Evolutionary conservation across 2,888 invertebrate genomes (phyloP), one percentile per base, ranked within the genome.

Genomic region (Lottia scabra): DNA sequence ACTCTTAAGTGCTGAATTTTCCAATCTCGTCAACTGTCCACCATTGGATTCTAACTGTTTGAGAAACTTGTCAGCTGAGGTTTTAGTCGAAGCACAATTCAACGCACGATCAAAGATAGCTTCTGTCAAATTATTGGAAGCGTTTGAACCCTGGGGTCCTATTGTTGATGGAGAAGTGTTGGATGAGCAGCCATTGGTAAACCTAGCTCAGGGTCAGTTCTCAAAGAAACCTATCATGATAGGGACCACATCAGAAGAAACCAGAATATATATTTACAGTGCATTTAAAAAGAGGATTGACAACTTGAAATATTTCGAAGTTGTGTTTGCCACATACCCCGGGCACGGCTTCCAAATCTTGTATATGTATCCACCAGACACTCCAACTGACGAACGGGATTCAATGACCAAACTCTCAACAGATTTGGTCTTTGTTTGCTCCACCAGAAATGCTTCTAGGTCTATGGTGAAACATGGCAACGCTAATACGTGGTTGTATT

Each of bases 61-160:
- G 19, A 69, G 81, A 44, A 72, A 74, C 13, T 83, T 80, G 67
- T 73, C 81, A 1, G 73, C 81, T 0, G 78, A 81, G 13, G 81
- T 84, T n/a, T 77, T 86, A n/a, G 80, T 81, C 15, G 56, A 73
- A 26, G 86, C 84, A 2, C 82, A 84, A 71, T 65, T 72, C 3
- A 67, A 71, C 38, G 74, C 80, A 0, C 70, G 81, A 27, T 64
- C 64, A 10, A 77, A 79, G 30, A 73, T 83, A 15, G 79, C 82
- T 6, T 86, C 86, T 23, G 56, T 84, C 5, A 83, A 83, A 62
- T 70, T 85, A 26, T 72, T 85, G n/a, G 83, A 84, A 48, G 80
- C 81, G 44, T 86, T 86, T 67, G 86, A 86, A 67, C 84, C 85
- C 8, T 81, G 83, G 71, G 82, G 84, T 6, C 86, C 86, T 0